Percentiles rank a stretch among this genome's conserved stretches.
Evolutionary conservation across 1,140 invertebrate genomes (phyloP).

Genomic region (Nixonia krombeini): DNA sequence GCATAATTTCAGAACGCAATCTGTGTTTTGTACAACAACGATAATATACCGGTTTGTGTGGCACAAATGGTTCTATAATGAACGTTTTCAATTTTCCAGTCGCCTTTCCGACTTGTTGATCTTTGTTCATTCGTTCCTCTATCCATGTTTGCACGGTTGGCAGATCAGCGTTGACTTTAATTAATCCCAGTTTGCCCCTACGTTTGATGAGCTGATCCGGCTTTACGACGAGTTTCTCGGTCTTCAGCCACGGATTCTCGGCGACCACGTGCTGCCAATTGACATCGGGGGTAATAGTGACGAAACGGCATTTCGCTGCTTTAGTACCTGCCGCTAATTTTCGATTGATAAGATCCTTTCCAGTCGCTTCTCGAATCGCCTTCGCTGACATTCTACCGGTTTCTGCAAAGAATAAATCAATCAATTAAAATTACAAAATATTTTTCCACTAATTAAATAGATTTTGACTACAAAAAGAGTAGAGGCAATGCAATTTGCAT

Average conservation of each 20-base stretch:
- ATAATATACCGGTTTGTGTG: constrained; percentile 89
- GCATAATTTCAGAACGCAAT: background rate
- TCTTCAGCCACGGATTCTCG: constrained; percentile 90
- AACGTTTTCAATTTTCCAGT: constrained; percentile 92
- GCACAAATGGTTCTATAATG: constrained; percentile 97
- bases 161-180: constrained; percentile 92
- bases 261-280: constrained; percentile 84
- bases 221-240: constrained; percentile 92
- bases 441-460: background rate
- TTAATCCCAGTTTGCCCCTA: constrained; percentile 96
- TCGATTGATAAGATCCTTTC: constrained; percentile 94
- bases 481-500: no score
- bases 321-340: constrained; percentile 80
- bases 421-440: no score
- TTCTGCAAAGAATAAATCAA: constrained; percentile 17
- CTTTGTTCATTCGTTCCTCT: constrained; percentile 86
- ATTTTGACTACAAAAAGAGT: no score
- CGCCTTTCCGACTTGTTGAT: constrained; percentile 88
- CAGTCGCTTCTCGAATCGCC: constrained; percentile 96
- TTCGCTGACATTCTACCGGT: constrained; percentile 88
- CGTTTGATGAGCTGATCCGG: constrained; percentile 99
- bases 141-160: constrained; percentile 90
- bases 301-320: constrained; percentile 85
- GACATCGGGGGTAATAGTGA: constrained; percentile 82
- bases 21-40: background rate